phyloP scores from a whole-genome alignment of 1,140 invertebrate species.

The Palaemon carinicauda region DNA sequence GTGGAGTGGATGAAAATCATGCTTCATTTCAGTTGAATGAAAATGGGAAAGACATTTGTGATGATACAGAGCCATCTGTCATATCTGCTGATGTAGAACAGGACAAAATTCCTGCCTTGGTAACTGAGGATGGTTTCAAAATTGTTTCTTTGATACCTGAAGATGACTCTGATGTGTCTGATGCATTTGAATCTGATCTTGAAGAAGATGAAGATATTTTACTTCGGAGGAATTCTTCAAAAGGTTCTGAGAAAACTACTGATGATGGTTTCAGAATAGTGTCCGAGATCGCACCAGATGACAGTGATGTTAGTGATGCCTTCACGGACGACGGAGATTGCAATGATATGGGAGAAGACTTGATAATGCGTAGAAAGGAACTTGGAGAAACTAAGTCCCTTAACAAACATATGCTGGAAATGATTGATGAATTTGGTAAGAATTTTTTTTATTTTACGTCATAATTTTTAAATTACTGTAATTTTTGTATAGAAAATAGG shows the following conservation, averaged over 20 bases:
- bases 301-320: conserved; percentile 40
- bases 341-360: neutral
- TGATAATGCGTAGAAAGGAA: neutral
- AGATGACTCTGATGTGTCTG: conserved; percentile 49
- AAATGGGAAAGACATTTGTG: no score
- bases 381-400: neutral
- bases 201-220: neutral
- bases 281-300: conserved; percentile 23
- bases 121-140: conserved; percentile 43
- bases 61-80: no score
- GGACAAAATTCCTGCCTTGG: no score
- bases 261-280: conserved; percentile 45
- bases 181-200: conserved; percentile 37
- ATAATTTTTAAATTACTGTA: no score
- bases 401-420: conserved; percentile 24
- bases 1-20: no score
- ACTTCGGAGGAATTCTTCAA: neutral
- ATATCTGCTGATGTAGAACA: no score
- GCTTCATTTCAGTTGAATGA: no score
- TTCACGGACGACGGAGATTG: conserved; percentile 29
- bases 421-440: conserved; percentile 51
- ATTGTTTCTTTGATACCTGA: conserved; percentile 27
- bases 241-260: neutral
- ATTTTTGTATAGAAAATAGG: no score
- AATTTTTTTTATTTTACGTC: neutral